phyloP scores from a whole-genome alignment of 2,113 vertebrate species.

The Oryzias celebensis region DNA sequence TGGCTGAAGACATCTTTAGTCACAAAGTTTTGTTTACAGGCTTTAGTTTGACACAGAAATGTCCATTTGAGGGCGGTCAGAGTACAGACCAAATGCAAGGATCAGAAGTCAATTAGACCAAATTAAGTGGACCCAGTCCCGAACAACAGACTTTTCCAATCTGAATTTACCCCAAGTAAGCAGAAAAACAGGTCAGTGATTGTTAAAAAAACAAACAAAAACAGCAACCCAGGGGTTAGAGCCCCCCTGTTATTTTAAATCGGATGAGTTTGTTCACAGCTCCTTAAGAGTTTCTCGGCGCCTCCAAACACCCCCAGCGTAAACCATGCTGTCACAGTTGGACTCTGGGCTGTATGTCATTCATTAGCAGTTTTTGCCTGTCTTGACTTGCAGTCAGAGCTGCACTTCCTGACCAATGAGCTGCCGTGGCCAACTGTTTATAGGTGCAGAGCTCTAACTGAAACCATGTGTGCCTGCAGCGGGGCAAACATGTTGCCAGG shows the following conservation, averaged over 20 bases:
- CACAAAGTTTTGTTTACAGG: no score
- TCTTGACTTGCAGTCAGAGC: constrained; percentile 70
- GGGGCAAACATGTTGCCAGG: constrained; percentile 60
- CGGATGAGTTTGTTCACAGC: constrained; percentile 4
- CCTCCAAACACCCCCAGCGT: constrained; percentile 29
- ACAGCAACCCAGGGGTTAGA: no score
- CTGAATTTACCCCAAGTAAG: no score
- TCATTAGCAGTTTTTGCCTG: constrained; percentile 72
- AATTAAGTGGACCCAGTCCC: no score
- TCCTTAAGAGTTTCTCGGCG: neutral
- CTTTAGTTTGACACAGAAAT: no score
- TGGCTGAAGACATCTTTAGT: no score
- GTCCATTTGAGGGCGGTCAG: no score
- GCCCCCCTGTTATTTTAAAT: neutral
- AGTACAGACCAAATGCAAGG: no score
- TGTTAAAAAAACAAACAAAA: no score
- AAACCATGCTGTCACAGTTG: constrained; percentile 28
- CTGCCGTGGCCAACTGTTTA: constrained; percentile 70
- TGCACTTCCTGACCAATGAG: constrained; percentile 73
- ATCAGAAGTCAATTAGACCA: no score
- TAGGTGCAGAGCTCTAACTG: constrained; percentile 77
- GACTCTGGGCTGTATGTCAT: constrained; percentile 45
- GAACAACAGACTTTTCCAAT: no score
- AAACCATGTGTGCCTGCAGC: constrained; percentile 75
- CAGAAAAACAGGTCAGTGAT: no score